Conservation (phyloP, 2,888 invertebrate species). For the Plebejus argus region DNA sequence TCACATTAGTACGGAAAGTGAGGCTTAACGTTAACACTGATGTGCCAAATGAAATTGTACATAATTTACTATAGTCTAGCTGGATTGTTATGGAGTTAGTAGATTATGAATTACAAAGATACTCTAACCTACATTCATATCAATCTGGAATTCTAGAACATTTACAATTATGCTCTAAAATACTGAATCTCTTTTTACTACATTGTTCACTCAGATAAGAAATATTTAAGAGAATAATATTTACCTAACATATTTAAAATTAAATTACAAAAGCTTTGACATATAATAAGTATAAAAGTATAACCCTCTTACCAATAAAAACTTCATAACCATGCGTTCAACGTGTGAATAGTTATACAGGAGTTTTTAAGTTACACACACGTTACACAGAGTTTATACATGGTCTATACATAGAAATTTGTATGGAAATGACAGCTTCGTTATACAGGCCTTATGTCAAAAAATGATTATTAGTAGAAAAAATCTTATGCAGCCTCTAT, state of each 20-base stretch:
- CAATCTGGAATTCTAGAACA: slow-evolving; percentile 24
- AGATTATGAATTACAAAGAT: slow-evolving; percentile 29
- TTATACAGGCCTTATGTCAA: no score
- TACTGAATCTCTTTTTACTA: not conserved
- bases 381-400: no score
- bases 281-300: no score
- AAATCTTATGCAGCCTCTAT: no score
- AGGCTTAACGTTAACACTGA: slow-evolving; percentile 59
- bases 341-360: no score
- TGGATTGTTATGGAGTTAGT: not conserved
- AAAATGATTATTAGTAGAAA: no score
- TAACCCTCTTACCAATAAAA: no score
- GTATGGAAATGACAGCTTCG: no score
- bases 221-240: not conserved
- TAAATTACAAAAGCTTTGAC: no score
- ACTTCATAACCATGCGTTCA: no score
- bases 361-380: no score
- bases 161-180: not conserved
- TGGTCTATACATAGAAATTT: no score
- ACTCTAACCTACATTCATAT: slow-evolving; percentile 35
- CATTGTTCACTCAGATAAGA: not conserved
- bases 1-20: slow-evolving; percentile 58
- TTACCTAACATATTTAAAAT: not conserved
- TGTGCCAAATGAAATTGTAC: slow-evolving; percentile 51
- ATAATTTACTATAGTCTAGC: slow-evolving; percentile 40